Conservation (phyloP, 1,140 invertebrate species). For the Calephelis nemesis region DNA sequence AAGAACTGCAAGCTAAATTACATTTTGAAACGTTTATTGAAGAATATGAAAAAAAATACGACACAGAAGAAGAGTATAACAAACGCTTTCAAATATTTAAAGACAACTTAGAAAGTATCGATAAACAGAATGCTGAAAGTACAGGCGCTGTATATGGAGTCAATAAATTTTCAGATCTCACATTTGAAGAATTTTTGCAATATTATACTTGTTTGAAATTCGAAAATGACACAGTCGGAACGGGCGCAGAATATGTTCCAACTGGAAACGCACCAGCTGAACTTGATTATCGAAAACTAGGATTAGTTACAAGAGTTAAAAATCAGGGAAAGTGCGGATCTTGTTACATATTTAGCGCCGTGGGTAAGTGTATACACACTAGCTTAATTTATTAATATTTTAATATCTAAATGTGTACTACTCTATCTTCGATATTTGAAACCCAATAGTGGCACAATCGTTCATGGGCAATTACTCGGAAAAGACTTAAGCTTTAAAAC, state of each 20-base stretch:
- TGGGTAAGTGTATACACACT: slow-evolving; percentile 21
- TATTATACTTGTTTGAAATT: slow-evolving; percentile 12
- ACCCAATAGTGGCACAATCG: no score
- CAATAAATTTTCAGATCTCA: slow-evolving; percentile 27
- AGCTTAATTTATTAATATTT: no score
- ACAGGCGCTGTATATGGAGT: slow-evolving; percentile 15
- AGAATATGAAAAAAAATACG: slow-evolving; percentile 23
- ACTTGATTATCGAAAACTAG: slow-evolving; percentile 23
- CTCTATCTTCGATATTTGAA: no score
- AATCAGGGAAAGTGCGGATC: slow-evolving; percentile 16
- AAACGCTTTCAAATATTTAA: slow-evolving; percentile 25
- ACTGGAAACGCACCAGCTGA: slow-evolving; percentile 10
- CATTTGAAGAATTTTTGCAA: slow-evolving; percentile 25
- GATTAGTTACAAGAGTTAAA: slow-evolving; percentile 29
- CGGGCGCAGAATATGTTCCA: background rate
- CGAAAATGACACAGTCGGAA: background rate
- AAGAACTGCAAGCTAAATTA: background rate
- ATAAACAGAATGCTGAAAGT: slow-evolving; percentile 21
- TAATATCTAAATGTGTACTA: no score
- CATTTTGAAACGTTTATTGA: slow-evolving; percentile 18
- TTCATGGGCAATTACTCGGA: no score
- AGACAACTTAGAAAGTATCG: slow-evolving; percentile 28
- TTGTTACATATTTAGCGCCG: slow-evolving; percentile 28
- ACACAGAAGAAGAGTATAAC: slow-evolving; percentile 17
- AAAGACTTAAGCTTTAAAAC: no score